A percentile compares a stretch with the other conserved stretches of the same genome.
Evolutionary conservation across 2,113 vertebrate species (phyloP).

Genomic region (Crypturellus undulatus): DNA sequence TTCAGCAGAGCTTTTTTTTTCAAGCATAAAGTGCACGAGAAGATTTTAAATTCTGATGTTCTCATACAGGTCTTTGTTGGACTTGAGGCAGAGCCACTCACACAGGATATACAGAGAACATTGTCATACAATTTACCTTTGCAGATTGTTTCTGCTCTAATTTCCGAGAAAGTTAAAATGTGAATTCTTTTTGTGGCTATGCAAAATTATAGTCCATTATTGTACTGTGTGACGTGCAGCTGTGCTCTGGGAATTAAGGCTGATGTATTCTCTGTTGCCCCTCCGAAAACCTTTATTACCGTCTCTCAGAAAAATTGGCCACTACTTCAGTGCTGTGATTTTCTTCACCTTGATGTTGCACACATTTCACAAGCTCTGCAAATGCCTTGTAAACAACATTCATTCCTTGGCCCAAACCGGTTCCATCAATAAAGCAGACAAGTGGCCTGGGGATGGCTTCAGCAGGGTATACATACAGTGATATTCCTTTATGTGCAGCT

Average conservation of each 20-base stretch:
- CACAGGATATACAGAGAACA: background rate
- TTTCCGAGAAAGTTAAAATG: background rate
- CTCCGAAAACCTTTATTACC: background rate
- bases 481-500: background rate
- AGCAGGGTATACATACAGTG: background rate
- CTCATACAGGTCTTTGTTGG: background rate
- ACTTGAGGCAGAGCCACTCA: background rate
- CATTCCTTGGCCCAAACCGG: background rate
- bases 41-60: background rate
- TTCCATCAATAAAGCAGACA: background rate
- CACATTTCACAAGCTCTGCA: background rate
- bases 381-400: background rate
- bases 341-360: background rate
- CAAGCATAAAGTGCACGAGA: background rate
- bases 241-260: background rate
- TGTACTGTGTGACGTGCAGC: background rate
- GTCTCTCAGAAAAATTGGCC: background rate
- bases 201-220: background rate
- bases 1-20: slow-evolving; percentile 6
- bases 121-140: background rate
- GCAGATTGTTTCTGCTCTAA: background rate
- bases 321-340: background rate
- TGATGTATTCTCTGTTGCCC: background rate
- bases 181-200: background rate
- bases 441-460: background rate